Base-by-base conservation (phyloP, 2,888 invertebrate genomes). In the Pristionchus entomophagus region DNA sequence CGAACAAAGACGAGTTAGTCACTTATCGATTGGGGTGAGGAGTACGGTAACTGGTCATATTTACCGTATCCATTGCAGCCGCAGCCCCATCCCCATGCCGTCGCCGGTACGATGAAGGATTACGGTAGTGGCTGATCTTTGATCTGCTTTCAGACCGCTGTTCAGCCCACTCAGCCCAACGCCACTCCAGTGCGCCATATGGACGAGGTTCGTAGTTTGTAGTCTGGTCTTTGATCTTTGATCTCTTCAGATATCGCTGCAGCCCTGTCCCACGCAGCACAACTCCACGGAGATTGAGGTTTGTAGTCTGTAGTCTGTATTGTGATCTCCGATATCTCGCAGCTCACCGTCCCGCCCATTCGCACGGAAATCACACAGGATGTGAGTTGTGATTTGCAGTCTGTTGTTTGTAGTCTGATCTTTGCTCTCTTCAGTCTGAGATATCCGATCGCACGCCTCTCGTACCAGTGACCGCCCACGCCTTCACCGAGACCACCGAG, bases 221-320 rank as follows among this genome's bases (percentile, higher is more conserved):
- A 73, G 26, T 73, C 45, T 26, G 26, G n/a, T 73, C 45, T 38
- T 10, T 73, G 73, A 73, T 73, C 73, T 73, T 73, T 73, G 73
- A 38, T 45, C 73, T 73, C 45, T 32, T 3, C 41, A 73, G 73
- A 26, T 19, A 5, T 73, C 73, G 0, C 73, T 73, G n/a, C 73
- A 73, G 26, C 41, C 41, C 0, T 73, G 73, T 26, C 17, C 73
- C n/a, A 73, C 73, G 22, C 73, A 73, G 41, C 73, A 73, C 41
- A 41, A n/a, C 1, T 41, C 73, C 41, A 73, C 73, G 26, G 73
- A 73, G 41, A 38, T 73, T 4, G 73, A 73, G 41, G 73, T 41
- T n/a, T 6, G 73, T 56, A n/a, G 14, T 73, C 45, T 41, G 41
- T 45, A 73, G 73, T 38, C 26, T 73, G n/a, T n/a, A 41, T 12